These are phyloP conservation scores for Macropis europaea DNA, from an alignment of 2,888 invertebrate genomes.

Conservation along the genomic window DNA sequence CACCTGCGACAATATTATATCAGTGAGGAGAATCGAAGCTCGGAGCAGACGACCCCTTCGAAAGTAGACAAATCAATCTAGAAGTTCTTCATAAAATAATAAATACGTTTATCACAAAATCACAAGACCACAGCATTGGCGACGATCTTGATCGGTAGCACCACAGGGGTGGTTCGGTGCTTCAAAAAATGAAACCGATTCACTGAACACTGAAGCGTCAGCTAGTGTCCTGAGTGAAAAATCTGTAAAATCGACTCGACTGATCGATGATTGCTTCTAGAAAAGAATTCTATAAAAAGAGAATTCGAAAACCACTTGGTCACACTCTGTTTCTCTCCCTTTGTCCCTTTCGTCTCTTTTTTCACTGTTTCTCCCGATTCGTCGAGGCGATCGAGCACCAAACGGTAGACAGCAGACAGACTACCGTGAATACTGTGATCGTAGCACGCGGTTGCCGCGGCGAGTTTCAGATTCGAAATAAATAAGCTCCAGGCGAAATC, in stretches of 20 bases:
- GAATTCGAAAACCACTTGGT: neutral
- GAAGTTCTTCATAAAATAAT: neutral
- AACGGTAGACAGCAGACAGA: neutral
- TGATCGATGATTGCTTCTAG: neutral
- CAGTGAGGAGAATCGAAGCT: too few species aligned
- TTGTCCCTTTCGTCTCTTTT: neutral
- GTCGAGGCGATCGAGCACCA: neutral
- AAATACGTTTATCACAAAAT: constrained; percentile 32
- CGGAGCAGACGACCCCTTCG: too few species aligned
- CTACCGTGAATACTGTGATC: constrained; percentile 2
- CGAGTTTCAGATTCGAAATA: constrained; percentile 51
- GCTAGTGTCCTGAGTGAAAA: neutral
- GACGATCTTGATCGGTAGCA: neutral
- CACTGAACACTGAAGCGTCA: constrained; percentile 7
- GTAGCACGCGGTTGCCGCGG: constrained; percentile 33
- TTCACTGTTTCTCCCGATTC: neutral
- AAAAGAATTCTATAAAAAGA: neutral
- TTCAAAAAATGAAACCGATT: neutral
- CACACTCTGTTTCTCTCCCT: neutral
- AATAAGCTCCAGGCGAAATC: constrained; percentile 50
- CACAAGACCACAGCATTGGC: constrained; percentile 35
- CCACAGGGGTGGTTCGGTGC: neutral
- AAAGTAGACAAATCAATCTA: neutral
- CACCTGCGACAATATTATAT: too few species aligned
- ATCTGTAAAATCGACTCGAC: constrained; percentile 2